A percentile compares a stretch with the other conserved stretches of the same genome.
Evolutionary conservation across 2,888 invertebrate species (phyloP).

Genomic region (Chymomyza caudatula): DNA sequence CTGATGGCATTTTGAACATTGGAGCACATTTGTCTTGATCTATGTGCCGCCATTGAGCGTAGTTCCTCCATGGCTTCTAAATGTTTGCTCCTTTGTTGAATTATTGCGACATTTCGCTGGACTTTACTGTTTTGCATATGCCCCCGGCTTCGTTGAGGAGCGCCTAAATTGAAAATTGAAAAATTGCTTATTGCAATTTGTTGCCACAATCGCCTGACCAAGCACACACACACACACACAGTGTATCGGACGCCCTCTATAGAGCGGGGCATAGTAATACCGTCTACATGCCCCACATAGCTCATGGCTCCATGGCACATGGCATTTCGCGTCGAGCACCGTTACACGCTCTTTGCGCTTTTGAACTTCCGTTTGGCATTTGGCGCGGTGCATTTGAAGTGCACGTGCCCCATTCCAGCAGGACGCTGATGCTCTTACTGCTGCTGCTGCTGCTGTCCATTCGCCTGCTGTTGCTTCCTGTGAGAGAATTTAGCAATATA

Average conservation of each 20-base stretch:
- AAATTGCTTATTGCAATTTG: slow-evolving; percentile 72
- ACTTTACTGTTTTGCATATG: slow-evolving; percentile 50
- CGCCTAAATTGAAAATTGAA: slow-evolving; percentile 70
- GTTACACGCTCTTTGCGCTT: slow-evolving; percentile 64
- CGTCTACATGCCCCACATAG: neutral
- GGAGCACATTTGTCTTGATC: slow-evolving; percentile 46
- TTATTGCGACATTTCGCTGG: slow-evolving; percentile 42
- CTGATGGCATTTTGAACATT: slow-evolving; percentile 28
- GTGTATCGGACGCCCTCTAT: neutral
- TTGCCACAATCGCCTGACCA: slow-evolving; percentile 65
- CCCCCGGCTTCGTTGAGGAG: slow-evolving; percentile 30
- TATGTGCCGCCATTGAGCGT: neutral
- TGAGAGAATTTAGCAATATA: slow-evolving; percentile 62
- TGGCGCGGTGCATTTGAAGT: slow-evolving; percentile 31
- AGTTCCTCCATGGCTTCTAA: neutral
- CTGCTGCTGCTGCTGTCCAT: slow-evolving; percentile 26
- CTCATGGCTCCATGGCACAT: neutral
- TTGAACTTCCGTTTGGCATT: slow-evolving; percentile 63
- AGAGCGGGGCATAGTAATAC: slow-evolving; percentile 8
- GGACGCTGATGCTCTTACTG: slow-evolving; percentile 1
- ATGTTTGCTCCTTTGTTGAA: slow-evolving; percentile 28
- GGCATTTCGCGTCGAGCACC: slow-evolving; percentile 12
- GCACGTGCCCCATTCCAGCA: slow-evolving; percentile 48
- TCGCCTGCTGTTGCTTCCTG: slow-evolving; percentile 47
- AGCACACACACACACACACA: slow-evolving; percentile 12